Percentiles rank a stretch among this genome's conserved stretches.
Conservation (phyloP, 2,888 invertebrate genomes). For the Lithophane ornitopus region DNA sequence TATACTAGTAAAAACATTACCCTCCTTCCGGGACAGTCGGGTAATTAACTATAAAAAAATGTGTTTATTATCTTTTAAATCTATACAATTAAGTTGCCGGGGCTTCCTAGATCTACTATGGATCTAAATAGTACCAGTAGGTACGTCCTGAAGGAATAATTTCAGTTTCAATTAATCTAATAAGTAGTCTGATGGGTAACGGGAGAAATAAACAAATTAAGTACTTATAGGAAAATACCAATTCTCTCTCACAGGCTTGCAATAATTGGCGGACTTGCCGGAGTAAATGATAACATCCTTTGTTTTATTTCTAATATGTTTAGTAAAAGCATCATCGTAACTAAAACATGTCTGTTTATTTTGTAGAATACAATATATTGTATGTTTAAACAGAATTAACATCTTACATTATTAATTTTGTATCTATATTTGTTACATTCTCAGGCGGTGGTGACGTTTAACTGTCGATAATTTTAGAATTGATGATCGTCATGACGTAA, state of each 20-base stretch:
- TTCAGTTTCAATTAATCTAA: neutral
- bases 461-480: slow-evolving; percentile 33
- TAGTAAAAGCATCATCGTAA: slow-evolving; percentile 16
- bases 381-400: slow-evolving; percentile 17
- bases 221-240: neutral
- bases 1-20: neutral
- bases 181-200: too few relatives aligned
- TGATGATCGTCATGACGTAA: slow-evolving; percentile 21
- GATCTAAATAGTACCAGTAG: too few relatives aligned
- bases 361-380: slow-evolving; percentile 22
- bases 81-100: too few relatives aligned
- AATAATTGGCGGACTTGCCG: slow-evolving; percentile 4
- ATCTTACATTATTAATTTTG: slow-evolving; percentile 8
- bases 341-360: slow-evolving; percentile 47
- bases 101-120: too few relatives aligned
- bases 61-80: too few relatives aligned
- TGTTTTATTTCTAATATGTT: slow-evolving; percentile 44
- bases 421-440: neutral
- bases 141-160: neutral
- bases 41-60: neutral
- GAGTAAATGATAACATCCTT: slow-evolving; percentile 40
- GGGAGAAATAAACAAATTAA: neutral
- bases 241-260: neutral
- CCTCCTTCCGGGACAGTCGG: too few relatives aligned
- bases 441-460: neutral